These are phyloP conservation scores for Diadumene lineata DNA, from an alignment of 92 coral and sea anemone genomes.

Conservation along the genomic window DNA sequence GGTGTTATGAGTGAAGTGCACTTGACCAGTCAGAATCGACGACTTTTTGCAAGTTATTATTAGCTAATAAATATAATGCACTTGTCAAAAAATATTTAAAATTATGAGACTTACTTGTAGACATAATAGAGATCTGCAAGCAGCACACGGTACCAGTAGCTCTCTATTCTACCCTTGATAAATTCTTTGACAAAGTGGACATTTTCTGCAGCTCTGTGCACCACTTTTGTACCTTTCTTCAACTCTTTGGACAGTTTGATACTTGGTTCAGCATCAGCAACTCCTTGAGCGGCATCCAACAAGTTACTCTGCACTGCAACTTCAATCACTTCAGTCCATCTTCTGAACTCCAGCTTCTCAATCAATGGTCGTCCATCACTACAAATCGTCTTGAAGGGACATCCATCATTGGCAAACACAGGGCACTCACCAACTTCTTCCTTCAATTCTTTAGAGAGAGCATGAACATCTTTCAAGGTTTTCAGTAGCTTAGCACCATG, in stretches of 20 bases:
- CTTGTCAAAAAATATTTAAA: no score
- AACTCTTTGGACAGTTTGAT: slow-evolving; percentile 80
- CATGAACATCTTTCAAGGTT: slow-evolving; percentile 74
- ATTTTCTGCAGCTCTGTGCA: slow-evolving; percentile 82
- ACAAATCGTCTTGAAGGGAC: slow-evolving; percentile 96
- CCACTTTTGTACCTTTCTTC: slow-evolving; percentile 73
- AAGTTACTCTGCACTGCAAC: slow-evolving; percentile 49
- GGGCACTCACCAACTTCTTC: slow-evolving; percentile 93
- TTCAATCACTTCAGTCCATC: slow-evolving; percentile 80
- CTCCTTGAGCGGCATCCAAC: slow-evolving; percentile 43
- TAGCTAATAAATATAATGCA: no score
- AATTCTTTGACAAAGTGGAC: slow-evolving; percentile 84
- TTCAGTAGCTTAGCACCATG: slow-evolving; percentile 82
- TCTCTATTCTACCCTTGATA: slow-evolving; percentile 79
- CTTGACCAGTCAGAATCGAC: no score
- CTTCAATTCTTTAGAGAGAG: slow-evolving; percentile 68
- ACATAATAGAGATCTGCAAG: slow-evolving; percentile 87
- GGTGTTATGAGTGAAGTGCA: no score
- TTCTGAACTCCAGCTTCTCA: slow-evolving; percentile 73
- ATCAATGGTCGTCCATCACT: slow-evolving; percentile 87
- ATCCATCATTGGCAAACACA: slow-evolving; percentile 80
- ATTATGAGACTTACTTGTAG: slow-evolving; percentile 88
- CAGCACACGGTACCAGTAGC: slow-evolving; percentile 75
- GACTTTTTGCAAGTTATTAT: no score
- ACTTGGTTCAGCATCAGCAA: slow-evolving; percentile 60